Evolutionary conservation across 2,888 invertebrate genomes (phyloP).

Genomic region (Cosmia pyralina): DNA sequence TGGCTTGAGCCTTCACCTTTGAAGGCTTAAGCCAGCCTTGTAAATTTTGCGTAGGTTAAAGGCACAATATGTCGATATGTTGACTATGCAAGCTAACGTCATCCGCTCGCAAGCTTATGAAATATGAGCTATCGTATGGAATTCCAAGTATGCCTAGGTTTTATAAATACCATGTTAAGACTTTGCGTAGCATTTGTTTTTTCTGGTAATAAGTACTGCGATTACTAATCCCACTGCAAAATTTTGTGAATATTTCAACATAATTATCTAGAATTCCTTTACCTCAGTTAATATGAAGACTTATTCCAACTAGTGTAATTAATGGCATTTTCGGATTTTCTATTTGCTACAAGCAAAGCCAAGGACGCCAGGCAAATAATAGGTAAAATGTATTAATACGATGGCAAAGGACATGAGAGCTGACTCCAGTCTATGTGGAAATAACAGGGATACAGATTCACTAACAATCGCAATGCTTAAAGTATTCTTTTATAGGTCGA

Average conservation of each 20-base stretch:
- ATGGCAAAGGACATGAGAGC: not conserved
- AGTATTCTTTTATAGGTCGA: not conserved
- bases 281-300: not conserved
- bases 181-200: not conserved
- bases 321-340: not conserved
- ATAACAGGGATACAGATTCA: not conserved
- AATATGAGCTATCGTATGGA: not conserved
- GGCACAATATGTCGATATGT: not conserved
- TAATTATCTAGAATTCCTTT: not conserved
- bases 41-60: conserved; percentile 2
- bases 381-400: not conserved
- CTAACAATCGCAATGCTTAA: conserved; percentile 7
- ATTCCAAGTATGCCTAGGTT: not conserved
- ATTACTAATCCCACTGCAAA: not conserved
- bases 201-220: not conserved
- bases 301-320: not conserved
- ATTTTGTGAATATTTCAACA: not conserved
- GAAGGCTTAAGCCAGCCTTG: not conserved
- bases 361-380: conserved; percentile 1
- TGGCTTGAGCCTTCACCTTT: no score
- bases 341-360: conserved; percentile 11
- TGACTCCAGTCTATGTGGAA: not conserved
- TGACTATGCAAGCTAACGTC: not conserved
- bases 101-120: not conserved
- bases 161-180: not conserved